A percentile compares a stretch with the other conserved stretches of the same genome.
Evolutionary conservation across 2,113 vertebrate genomes (phyloP).

Genomic region (Scartelaos histophorus): DNA sequence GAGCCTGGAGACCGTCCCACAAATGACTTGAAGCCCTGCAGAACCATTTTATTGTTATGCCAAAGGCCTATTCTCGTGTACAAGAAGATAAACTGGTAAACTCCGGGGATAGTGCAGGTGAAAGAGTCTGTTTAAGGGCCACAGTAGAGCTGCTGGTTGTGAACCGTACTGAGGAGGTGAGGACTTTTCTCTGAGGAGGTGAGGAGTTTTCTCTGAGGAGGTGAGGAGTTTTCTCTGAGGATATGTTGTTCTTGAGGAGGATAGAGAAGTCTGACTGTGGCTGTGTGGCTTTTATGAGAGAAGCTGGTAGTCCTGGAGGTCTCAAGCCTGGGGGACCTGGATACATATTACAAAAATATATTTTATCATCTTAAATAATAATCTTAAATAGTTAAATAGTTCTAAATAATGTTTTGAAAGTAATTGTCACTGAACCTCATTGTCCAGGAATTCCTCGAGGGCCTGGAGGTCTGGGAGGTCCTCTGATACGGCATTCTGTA

Average conservation of each 20-base stretch:
- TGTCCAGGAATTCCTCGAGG: constrained; percentile 23
- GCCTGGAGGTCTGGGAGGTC: constrained; percentile 15
- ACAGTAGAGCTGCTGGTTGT: constrained; percentile 51
- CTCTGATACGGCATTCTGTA: constrained; percentile 13
- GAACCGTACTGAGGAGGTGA: constrained; percentile 19
- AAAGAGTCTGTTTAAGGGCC: constrained; percentile 14
- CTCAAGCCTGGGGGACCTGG: constrained; percentile 44
- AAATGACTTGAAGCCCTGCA: background rate
- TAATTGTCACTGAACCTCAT: constrained; percentile 50
- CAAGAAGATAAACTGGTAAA: constrained; percentile 52
- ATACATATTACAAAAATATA: constrained; percentile 10
- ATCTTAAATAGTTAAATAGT: background rate
- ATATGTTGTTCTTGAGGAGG: background rate
- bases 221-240: constrained; percentile 10
- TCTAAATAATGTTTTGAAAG: background rate
- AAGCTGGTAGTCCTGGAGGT: constrained; percentile 15
- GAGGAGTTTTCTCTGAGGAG: constrained; percentile 24
- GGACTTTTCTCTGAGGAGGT: constrained; percentile 13
- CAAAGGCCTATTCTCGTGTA: constrained; percentile 12
- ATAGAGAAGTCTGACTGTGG: constrained; percentile 40
- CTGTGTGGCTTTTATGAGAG: constrained; percentile 17
- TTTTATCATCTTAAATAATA: too few species aligned
- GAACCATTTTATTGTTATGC: background rate
- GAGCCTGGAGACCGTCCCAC: constrained; percentile 25
- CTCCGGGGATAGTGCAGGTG: constrained; percentile 23